Conservation (phyloP, 1,140 invertebrate species). For the Ditylenchus dipsaci region DNA sequence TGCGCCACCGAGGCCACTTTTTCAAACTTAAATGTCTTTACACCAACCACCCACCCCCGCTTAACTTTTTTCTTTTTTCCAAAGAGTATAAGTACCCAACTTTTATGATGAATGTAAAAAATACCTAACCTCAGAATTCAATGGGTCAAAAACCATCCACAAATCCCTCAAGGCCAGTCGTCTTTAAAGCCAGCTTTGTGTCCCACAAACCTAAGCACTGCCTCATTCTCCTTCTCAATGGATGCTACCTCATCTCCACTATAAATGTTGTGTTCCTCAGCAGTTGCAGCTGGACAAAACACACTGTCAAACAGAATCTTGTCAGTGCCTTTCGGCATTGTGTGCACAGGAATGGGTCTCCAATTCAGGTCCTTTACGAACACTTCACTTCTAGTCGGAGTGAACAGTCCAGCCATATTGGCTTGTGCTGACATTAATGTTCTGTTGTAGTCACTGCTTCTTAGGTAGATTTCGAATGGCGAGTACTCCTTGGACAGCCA, state of each 20-base stretch:
- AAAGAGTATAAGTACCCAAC: background rate
- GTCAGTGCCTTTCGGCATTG: constrained; percentile 41
- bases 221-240: constrained; percentile 34
- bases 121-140: constrained; percentile 34
- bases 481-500: constrained; percentile 48
- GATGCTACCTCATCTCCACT: constrained; percentile 14
- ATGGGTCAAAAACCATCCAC: constrained; percentile 39
- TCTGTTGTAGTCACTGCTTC: constrained; percentile 55
- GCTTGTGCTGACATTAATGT: constrained; percentile 58
- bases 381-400: constrained; percentile 28
- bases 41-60: no score
- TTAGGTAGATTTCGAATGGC: constrained; percentile 48
- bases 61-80: no score
- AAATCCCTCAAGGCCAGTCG: constrained; percentile 32
- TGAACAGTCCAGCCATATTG: constrained; percentile 58
- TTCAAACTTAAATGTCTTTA: no score
- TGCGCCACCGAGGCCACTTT: no score
- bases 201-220: constrained; percentile 26
- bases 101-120: constrained; percentile 6
- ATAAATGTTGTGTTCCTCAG: constrained; percentile 35
- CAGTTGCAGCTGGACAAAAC: constrained; percentile 23
- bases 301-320: constrained; percentile 29
- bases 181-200: constrained; percentile 29
- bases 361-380: constrained; percentile 49
- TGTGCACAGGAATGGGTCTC: constrained; percentile 59